Base-by-base conservation (phyloP, 2,797 vertebrate genomes). In the Argentina silus region DNA sequence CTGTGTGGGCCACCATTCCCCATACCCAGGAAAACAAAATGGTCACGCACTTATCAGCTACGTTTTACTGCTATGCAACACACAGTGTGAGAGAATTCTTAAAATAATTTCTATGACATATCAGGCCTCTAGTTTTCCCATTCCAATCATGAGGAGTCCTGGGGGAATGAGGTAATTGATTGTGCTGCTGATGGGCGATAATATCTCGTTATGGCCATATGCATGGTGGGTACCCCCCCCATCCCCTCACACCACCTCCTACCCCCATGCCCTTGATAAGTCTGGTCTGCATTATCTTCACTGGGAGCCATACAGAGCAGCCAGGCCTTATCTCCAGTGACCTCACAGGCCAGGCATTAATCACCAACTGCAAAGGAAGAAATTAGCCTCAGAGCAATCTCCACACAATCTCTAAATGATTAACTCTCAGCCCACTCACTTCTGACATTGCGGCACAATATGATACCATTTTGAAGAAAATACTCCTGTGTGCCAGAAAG, bases 351-450 rank as follows among this genome's bases (percentile, higher is more conserved):
- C 78, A 79, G 83, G 78, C 91, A 93, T 93, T 93, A 93, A 93
- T 93, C 92, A 93, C 86, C 84, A 76, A 88, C 78, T 81, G 84
- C 86, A 89, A 90, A 88, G 91, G 86, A 86, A 92, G 89, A 93
- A 92, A 93, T 93, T 90, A 92, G 89, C 88, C 89, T 89, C 81
- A 73, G 71, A 89, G 83, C 87, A 91, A 93, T 92, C 90, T 82
- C 74, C 76, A 72, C 83, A 86, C 87, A 82, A 93, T 93, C 91
- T 91, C 83, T 62, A 79, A 87, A 86, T 91, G 88, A 93, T 90
- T 92, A 93, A 90, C 89, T 86, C 86, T 85, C 79, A 78, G 60
- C 84, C 85, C 78, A 78, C 86, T 87, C 81, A 78, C 83, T 85
- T 88, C 80, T 91, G 90, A 92, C 86, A 83, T 78, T 81, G 82